A percentile compares a stretch with the other conserved stretches of the same genome.
Evolutionary conservation across 2,113 vertebrate species (phyloP).

Genomic region (Rhizomys pruinosus): DNA sequence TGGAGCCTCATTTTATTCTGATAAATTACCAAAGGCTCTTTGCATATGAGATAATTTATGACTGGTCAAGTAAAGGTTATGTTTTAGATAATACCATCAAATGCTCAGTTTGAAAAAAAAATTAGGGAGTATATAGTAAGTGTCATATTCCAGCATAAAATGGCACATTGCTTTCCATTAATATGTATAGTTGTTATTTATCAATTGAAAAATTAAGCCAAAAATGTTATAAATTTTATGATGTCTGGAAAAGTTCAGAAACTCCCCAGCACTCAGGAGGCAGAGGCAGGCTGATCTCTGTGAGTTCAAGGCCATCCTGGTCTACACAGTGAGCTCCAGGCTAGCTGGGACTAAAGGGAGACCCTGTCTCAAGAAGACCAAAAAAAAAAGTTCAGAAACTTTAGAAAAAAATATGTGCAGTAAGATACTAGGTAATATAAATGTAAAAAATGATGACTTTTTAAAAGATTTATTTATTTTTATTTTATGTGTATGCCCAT

Average conservation of each 20-base stretch:
- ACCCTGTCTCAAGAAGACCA: no score
- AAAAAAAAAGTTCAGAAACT: no score
- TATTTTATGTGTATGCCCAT: not conserved
- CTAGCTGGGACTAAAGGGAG: no score
- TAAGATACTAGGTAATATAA: not conserved
- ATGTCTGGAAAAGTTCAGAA: not conserved
- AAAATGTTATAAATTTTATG: not conserved
- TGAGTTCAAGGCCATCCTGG: no score
- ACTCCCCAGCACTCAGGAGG: no score
- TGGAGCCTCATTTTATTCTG: not conserved
- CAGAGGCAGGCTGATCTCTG: no score
- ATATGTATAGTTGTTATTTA: not conserved
- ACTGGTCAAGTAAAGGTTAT: not conserved
- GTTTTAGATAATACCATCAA: not conserved
- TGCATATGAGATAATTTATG: not conserved
- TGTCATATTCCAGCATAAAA: not conserved
- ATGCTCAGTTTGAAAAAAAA: not conserved
- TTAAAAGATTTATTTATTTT: no score
- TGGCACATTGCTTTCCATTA: not conserved
- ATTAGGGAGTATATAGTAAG: not conserved
- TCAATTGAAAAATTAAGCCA: not conserved
- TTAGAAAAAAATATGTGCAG: not conserved
- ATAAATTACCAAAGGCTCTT: not conserved
- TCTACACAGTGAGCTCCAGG: no score
- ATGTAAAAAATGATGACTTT: not conserved